A percentile compares a stretch with the other conserved stretches of the same genome.
These are phyloP conservation scores for Mobula birostris DNA, from an alignment of 2,113 vertebrate genomes.

Conservation along the genomic window DNA sequence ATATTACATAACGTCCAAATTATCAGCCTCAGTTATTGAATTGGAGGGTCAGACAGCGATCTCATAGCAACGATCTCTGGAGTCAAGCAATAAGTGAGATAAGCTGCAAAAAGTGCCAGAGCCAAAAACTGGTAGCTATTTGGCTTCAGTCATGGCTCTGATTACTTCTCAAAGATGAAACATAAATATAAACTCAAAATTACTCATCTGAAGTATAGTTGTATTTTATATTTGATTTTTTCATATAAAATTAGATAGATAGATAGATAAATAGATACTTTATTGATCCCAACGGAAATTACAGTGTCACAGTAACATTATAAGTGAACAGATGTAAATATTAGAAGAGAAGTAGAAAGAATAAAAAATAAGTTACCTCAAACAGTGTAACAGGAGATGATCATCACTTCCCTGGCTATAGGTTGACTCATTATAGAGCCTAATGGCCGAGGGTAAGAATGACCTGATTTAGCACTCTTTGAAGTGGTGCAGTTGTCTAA, in stretches of 20 bases:
- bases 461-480: no score
- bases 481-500: no score
- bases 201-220: conserved; percentile 12
- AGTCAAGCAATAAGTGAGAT: conserved; percentile 8
- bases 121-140: conserved; percentile 12
- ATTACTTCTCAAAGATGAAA: conserved; percentile 20
- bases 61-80: conserved; percentile 5
- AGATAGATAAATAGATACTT: no score
- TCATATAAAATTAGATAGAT: background rate
- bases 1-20: background rate
- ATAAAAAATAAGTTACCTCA: no score
- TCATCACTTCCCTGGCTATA: no score
- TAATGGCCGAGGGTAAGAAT: no score
- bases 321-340: no score
- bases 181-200: conserved; percentile 17
- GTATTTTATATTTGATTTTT: conserved; percentile 16
- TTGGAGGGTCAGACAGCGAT: background rate
- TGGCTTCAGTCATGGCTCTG: background rate
- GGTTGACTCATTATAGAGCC: no score
- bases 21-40: background rate
- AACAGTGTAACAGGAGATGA: no score
- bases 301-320: no score
- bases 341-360: no score
- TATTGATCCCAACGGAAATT: no score
- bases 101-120: background rate